A percentile compares a stretch with the other conserved stretches of the same genome.
Evolutionary conservation across 2,888 invertebrate species (phyloP).

Genomic region (Eupeodes luniger): DNA sequence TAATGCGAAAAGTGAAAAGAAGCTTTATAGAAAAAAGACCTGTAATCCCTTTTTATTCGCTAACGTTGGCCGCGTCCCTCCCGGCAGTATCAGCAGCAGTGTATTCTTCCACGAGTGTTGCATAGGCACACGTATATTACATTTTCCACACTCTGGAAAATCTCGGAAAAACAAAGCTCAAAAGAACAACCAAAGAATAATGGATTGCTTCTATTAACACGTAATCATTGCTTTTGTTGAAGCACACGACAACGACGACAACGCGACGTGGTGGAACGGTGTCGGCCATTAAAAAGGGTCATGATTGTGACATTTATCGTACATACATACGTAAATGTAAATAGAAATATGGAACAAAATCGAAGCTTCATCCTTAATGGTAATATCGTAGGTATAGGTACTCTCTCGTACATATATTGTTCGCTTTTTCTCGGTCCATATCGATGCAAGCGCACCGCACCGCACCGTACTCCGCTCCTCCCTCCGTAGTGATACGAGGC

Average conservation of each 20-base stretch:
- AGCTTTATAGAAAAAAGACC: too few species aligned
- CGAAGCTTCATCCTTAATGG: not conserved
- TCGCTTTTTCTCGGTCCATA: too few species aligned
- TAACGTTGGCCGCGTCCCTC: conserved; percentile 7
- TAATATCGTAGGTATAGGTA: too few species aligned
- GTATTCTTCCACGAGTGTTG: conserved; percentile 5
- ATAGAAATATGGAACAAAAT: not conserved
- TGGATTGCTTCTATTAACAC: conserved; percentile 67
- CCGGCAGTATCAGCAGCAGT: not conserved
- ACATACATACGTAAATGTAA: too few species aligned
- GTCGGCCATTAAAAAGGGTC: conserved; percentile 1
- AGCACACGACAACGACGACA: not conserved
- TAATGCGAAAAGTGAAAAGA: not conserved
- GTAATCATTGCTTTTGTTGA: conserved; percentile 58
- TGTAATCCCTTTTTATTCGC: conserved; percentile 41
- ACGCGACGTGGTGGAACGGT: not conserved
- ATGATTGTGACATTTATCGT: not conserved
- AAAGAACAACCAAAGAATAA: conserved; percentile 47
- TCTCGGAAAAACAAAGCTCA: conserved; percentile 1
- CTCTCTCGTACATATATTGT: too few species aligned
- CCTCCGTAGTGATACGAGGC: conserved; percentile 15
- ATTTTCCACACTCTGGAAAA: conserved; percentile 10
- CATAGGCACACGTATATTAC: not conserved
- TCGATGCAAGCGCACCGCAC: too few species aligned
- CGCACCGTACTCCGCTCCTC: not conserved